Evolutionary conservation across 2,113 vertebrate species (phyloP).

Genomic region (Pristiophorus japonicus): DNA sequence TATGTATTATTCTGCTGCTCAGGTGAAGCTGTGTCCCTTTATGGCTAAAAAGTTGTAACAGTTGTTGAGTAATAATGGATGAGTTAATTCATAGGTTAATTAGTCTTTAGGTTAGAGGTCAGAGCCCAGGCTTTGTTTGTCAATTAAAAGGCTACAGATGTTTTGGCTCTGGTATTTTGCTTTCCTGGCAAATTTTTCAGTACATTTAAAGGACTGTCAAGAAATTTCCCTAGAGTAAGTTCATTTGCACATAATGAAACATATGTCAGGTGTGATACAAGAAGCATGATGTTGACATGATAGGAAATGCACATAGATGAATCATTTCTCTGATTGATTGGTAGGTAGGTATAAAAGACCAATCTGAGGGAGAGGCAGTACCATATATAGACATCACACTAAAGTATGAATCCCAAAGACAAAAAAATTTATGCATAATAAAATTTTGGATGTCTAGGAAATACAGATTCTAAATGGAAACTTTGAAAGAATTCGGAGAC

Average conservation of each 20-base stretch:
- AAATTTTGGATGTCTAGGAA: not conserved
- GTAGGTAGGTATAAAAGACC: not conserved
- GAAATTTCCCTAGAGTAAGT: not conserved
- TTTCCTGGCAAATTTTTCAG: not conserved
- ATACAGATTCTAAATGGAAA: not conserved
- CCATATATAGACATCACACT: not conserved
- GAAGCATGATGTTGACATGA: not conserved
- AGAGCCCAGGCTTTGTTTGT: not conserved
- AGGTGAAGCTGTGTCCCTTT: not conserved
- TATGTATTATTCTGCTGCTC: not conserved
- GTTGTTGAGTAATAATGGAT: not conserved
- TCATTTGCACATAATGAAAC: conserved; percentile 15
- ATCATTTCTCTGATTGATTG: not conserved
- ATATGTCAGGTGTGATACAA: not conserved
- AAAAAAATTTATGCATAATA: not conserved
- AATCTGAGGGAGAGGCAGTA: not conserved
- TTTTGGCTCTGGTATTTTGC: not conserved
- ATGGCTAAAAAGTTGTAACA: not conserved
- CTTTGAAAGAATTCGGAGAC: not conserved
- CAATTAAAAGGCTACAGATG: not conserved
- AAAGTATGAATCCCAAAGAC: not conserved
- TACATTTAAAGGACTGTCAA: not conserved
- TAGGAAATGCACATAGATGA: not conserved
- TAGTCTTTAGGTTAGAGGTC: not conserved
- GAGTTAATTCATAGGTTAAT: not conserved